Conservation (phyloP, 2,888 invertebrate species). For the Lagria hirta region DNA sequence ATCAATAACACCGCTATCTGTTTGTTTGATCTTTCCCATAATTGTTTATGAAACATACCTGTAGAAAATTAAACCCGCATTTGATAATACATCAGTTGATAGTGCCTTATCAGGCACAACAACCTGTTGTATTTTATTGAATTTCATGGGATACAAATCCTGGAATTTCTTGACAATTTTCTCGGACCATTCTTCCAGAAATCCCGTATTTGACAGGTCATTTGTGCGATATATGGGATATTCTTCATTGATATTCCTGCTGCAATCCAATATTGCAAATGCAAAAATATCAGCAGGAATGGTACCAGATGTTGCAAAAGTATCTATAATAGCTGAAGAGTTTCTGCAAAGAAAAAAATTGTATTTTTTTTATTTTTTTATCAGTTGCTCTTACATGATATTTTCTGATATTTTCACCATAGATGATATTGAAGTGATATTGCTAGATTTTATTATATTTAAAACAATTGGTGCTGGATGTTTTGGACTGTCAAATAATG, state of each 20-base stretch:
- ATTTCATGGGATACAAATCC: too few relatives aligned
- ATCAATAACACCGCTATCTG: too few relatives aligned
- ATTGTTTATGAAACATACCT: too few relatives aligned
- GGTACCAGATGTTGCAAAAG: neutral
- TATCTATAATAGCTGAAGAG: neutral
- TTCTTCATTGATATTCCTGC: neutral
- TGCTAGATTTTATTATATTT: constrained; percentile 54
- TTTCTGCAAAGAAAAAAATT: too few relatives aligned
- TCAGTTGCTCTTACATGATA: too few relatives aligned
- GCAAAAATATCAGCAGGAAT: neutral
- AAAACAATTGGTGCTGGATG: constrained; percentile 56
- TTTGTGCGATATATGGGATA: constrained; percentile 1
- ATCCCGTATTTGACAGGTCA: too few relatives aligned
- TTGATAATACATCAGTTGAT: neutral
- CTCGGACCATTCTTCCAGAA: too few relatives aligned
- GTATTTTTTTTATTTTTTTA: too few relatives aligned
- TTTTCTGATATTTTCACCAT: too few relatives aligned
- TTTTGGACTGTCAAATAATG: constrained; percentile 70
- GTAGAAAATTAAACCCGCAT: constrained; percentile 2
- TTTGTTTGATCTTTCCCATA: too few relatives aligned
- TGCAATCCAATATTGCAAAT: constrained; percentile 3
- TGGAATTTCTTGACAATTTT: too few relatives aligned
- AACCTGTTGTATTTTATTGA: neutral
- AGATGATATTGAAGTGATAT: too few relatives aligned
- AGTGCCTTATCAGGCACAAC: constrained; percentile 4